A percentile compares a stretch with the other conserved stretches of the same genome.
These are phyloP conservation scores for Philonicus albiceps DNA, from an alignment of 2,888 invertebrate species.

Conservation along the genomic window DNA sequence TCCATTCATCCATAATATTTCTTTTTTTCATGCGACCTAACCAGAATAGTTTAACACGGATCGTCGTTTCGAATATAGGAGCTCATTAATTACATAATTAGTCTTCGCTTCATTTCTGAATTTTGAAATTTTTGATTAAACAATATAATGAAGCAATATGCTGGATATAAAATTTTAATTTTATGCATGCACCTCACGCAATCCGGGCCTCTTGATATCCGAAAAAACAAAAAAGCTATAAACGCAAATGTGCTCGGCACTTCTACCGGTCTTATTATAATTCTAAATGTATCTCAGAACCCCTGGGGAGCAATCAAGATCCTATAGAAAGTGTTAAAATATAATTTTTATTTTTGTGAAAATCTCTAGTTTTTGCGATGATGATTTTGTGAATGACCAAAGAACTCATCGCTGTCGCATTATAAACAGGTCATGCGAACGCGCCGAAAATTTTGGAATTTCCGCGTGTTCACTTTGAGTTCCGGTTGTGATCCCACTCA, in stretches of 20 bases:
- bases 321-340: background rate
- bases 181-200: background rate
- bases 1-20: background rate
- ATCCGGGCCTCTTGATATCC: background rate
- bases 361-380: background rate
- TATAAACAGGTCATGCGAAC: slow-evolving; percentile 21
- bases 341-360: background rate
- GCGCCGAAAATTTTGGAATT: slow-evolving; percentile 22
- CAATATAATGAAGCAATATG: background rate
- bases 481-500: slow-evolving; percentile 30
- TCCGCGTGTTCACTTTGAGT: slow-evolving; percentile 23
- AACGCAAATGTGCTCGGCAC: background rate
- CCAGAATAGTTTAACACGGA: background rate
- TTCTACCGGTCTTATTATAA: background rate
- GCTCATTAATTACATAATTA: background rate
- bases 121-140: background rate
- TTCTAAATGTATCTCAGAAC: background rate
- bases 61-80: background rate
- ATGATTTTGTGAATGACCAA: slow-evolving; percentile 15
- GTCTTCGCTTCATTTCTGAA: background rate
- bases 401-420: background rate
- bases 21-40: background rate
- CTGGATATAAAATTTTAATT: background rate
- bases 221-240: background rate
- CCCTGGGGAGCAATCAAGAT: background rate